Conservation (phyloP, 2,797 vertebrate genomes). For the Anolis apletophallus region DNA sequence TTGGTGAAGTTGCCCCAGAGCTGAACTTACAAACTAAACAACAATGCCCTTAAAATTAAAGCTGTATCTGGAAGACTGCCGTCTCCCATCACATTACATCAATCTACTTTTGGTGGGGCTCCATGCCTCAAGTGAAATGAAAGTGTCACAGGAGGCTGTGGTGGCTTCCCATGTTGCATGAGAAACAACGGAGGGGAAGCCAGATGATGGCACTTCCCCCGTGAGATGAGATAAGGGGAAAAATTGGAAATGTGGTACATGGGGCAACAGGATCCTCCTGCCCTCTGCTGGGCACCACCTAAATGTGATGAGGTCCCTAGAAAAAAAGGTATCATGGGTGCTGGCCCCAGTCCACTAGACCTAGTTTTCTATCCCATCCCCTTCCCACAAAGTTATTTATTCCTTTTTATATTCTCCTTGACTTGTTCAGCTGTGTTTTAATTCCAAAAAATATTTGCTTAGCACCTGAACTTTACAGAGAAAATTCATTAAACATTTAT, state of each 20-base stretch:
- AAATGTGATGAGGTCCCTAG: not conserved
- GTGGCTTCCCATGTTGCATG: too few species aligned
- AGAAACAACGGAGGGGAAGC: too few species aligned
- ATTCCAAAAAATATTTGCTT: slow-evolving; percentile 31
- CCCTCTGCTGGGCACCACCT: too few species aligned
- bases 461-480: slow-evolving; percentile 38
- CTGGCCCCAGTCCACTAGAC: slow-evolving; percentile 2
- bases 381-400: slow-evolving; percentile 22
- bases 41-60: not conserved
- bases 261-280: too few species aligned
- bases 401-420: slow-evolving; percentile 17
- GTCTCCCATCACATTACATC: too few species aligned
- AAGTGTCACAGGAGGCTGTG: too few species aligned
- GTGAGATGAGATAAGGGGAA: too few species aligned
- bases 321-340: not conserved
- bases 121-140: too few species aligned
- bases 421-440: slow-evolving; percentile 22
- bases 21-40: not conserved
- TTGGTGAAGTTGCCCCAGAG: not conserved
- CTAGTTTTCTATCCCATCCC: slow-evolving; percentile 36
- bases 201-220: too few species aligned
- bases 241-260: too few species aligned
- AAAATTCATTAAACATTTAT: slow-evolving; percentile 41
- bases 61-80: not conserved
- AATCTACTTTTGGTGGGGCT: too few species aligned